Conservation (phyloP, 2,888 invertebrate genomes). For the Cephus sareptanus region DNA sequence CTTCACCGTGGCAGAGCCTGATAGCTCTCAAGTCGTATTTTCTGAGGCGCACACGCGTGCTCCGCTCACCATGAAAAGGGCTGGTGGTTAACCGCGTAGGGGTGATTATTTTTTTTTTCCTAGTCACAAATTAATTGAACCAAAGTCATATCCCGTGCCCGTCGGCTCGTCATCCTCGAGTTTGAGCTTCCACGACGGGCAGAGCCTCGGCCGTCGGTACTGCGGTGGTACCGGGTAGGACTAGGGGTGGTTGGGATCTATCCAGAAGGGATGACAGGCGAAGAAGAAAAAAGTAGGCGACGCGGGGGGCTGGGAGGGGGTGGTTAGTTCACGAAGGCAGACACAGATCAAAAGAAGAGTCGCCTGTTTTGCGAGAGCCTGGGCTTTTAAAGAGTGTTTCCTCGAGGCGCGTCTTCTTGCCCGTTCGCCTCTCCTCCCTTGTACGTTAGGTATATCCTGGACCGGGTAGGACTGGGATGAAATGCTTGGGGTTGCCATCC, state of each 20-base stretch:
- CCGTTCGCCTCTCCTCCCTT: not conserved
- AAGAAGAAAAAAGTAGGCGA: no score
- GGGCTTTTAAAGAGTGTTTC: constrained; percentile 19
- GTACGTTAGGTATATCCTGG: not conserved
- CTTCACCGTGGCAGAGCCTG: no score
- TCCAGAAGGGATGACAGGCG: no score
- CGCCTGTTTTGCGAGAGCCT: constrained; percentile 2
- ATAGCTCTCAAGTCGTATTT: not conserved
- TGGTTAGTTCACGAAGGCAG: constrained; percentile 2
- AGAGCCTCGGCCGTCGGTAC: constrained; percentile 20
- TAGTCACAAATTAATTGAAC: constrained; percentile 54
- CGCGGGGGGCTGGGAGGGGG: not conserved
- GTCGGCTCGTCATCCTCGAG: not conserved
- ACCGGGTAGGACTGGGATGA: constrained; percentile 36
- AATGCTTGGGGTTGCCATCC: constrained; percentile 50
- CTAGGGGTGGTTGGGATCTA: constrained; percentile 15
- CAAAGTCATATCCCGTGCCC: constrained; percentile 33
- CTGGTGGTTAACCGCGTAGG: constrained; percentile 7
- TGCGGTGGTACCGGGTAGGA: constrained; percentile 8
- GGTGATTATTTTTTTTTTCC: constrained; percentile 34
- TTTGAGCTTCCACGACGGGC: not conserved
- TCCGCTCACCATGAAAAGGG: constrained; percentile 10
- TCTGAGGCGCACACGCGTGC: not conserved
- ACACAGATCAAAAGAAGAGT: constrained; percentile 3
- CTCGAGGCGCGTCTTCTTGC: constrained; percentile 1